Base-by-base conservation (phyloP, 2,888 invertebrate species). In the Hirtodrosophila alboralis region DNA sequence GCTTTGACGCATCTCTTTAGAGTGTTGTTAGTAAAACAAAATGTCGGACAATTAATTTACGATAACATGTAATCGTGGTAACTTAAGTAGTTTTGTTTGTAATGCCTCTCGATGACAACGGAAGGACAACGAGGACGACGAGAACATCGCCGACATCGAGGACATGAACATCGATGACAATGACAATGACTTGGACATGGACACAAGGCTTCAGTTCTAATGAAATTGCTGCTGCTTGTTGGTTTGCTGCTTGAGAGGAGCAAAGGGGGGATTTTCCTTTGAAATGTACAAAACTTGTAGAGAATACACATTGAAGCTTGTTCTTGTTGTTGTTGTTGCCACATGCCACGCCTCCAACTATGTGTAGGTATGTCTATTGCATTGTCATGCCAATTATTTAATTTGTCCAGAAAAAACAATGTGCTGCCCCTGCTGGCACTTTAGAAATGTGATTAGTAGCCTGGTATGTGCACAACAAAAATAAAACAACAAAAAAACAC, bases 1-100 rank as follows among this genome's bases (percentile, higher is more conserved):
- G 52, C 71, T 41, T 72, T 60, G 78, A 81, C 62, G 78, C 75
- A 78, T 78, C 60, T 57, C 60, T 70, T 59, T 57, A 56, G 71
- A 59, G 56, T 63, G 79, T 71, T 65, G 83, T 65, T 66, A 70
- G 68, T 83, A 70, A 79, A 83, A 83, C 84, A 75, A 81, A 81
- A 85, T 81, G 81, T 72, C 80, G 61, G 85, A 76, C 80, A 81
- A 81, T 81, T 85, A 81, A 81, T 81, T 81, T 83, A 64, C 84
- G 77, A 83, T 85, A 81, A 72, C 80, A 84, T 84, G 85, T 85
- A 85, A 80, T 80, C 79, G 80, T 85, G 85, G 85, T 80, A 68
- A 84, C 73, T 85, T 85, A 85, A 80, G 80, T 80, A 80, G 85
- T 80, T 80, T 80, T 83, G 71, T 85, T 80, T 85, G 80, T 79